Conservation (phyloP, 2,888 invertebrate species). For the Leptothorax acervorum region DNA sequence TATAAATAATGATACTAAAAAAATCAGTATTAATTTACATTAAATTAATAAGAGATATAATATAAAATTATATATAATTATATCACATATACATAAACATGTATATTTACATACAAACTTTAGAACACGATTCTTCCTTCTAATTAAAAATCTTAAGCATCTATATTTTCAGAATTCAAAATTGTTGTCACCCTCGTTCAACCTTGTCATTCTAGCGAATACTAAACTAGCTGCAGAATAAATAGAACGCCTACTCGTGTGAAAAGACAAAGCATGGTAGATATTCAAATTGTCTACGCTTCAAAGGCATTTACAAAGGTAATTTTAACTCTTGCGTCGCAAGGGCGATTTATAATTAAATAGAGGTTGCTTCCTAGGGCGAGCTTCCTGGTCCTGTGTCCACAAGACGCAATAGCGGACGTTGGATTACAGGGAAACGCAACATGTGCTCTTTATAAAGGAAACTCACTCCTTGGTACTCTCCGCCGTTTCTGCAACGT, state of each 20-base stretch:
- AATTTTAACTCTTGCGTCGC: not conserved
- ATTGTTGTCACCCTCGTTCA: not conserved
- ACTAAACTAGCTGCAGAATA: not conserved
- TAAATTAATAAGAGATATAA: not conserved
- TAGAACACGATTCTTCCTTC: not conserved
- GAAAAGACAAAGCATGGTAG: not conserved
- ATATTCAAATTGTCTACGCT: not conserved
- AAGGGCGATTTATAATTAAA: not conserved
- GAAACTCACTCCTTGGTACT: constrained; percentile 15
- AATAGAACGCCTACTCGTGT: not conserved
- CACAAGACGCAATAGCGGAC: not conserved
- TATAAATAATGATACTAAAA: not conserved
- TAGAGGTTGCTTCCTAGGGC: not conserved
- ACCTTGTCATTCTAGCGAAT: not conserved
- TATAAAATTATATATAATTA: not conserved
- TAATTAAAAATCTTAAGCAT: not conserved
- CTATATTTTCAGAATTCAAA: not conserved
- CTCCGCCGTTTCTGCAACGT: not conserved
- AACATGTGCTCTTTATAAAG: not conserved
- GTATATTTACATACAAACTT: not conserved
- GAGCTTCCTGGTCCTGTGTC: not conserved
- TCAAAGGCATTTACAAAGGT: not conserved
- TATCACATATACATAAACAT: not conserved
- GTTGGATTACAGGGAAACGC: no score
- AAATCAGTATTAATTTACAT: not conserved